These are phyloP conservation scores for Cyprinodon diabolis DNA, from an alignment of 2,797 vertebrate genomes.

Conservation along the genomic window DNA sequence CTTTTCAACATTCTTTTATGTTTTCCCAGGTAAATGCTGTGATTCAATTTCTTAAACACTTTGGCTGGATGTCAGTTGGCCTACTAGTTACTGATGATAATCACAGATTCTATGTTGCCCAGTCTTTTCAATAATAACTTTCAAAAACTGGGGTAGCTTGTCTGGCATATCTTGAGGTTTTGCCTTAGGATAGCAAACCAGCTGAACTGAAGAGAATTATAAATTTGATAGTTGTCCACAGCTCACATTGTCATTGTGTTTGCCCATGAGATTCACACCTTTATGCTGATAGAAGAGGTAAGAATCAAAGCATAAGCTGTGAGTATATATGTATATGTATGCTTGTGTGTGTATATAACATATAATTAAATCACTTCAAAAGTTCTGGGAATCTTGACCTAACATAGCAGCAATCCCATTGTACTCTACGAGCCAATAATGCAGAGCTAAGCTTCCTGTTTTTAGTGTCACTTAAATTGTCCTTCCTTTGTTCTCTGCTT, in stretches of 20 bases:
- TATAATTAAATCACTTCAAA: slow-evolving; percentile 38
- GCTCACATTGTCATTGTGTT: slow-evolving; percentile 63
- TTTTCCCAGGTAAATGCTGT: slow-evolving; percentile 55
- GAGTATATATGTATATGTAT: slow-evolving; percentile 19
- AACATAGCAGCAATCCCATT: slow-evolving; percentile 10
- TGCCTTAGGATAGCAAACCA: slow-evolving; percentile 58
- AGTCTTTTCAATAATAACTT: slow-evolving; percentile 56
- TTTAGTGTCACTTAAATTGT: slow-evolving; percentile 65
- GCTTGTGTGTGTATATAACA: no score
- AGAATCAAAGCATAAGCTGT: not conserved
- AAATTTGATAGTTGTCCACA: slow-evolving; percentile 46
- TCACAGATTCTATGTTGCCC: slow-evolving; percentile 71
- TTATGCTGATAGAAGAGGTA: slow-evolving; percentile 58
- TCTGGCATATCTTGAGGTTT: slow-evolving; percentile 68
- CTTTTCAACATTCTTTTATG: not conserved
- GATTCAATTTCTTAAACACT: slow-evolving; percentile 72
- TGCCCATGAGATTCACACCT: slow-evolving; percentile 41
- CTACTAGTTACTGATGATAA: slow-evolving; percentile 73
- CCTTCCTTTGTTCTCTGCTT: slow-evolving; percentile 66
- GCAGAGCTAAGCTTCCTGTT: slow-evolving; percentile 71
- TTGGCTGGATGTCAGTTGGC: slow-evolving; percentile 76
- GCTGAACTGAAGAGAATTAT: slow-evolving; percentile 49
- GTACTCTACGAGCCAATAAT: slow-evolving; percentile 72
- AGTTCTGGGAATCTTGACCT: slow-evolving; percentile 4
- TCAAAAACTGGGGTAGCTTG: slow-evolving; percentile 46